phyloP scores from a whole-genome alignment of 2,113 vertebrate genomes.

The Oreochromis niloticus region DNA sequence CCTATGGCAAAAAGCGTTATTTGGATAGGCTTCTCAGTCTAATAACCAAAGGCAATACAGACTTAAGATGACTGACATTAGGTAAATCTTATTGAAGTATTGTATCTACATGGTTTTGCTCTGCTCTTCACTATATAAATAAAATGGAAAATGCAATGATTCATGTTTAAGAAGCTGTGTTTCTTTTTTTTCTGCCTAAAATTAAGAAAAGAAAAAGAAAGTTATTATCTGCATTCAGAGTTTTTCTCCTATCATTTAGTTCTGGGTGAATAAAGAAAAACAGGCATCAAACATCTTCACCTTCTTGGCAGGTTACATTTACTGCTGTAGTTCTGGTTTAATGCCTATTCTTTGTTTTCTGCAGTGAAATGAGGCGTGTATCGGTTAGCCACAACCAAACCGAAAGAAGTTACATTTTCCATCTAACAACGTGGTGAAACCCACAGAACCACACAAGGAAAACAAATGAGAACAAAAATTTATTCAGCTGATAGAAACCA shows the following conservation, averaged over 20 bases:
- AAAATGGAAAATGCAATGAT: neutral
- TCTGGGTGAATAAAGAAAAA: fast-evolving
- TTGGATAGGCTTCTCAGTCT: neutral
- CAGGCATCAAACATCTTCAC: neutral
- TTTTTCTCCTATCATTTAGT: neutral
- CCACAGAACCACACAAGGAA: neutral
- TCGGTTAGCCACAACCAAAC: neutral
- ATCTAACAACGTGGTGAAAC: neutral
- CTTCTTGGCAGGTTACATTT: neutral
- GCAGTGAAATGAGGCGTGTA: fast-evolving
- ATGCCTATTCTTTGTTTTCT: neutral
- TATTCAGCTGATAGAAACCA: neutral
- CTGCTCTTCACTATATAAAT: neutral
- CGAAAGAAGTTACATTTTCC: fast-evolving
- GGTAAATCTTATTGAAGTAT: fast-evolving
- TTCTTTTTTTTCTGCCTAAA: neutral
- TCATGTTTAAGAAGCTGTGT: neutral
- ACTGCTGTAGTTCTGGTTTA: neutral
- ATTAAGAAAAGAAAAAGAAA: neutral
- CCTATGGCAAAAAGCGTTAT: fast-evolving
- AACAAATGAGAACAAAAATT: neutral
- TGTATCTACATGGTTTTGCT: neutral
- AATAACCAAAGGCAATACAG: neutral
- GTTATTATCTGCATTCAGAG: neutral
- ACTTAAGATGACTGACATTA: neutral